Evolutionary conservation across 1,140 invertebrate genomes (phyloP).

Genomic region (Drosophila arizonae): DNA sequence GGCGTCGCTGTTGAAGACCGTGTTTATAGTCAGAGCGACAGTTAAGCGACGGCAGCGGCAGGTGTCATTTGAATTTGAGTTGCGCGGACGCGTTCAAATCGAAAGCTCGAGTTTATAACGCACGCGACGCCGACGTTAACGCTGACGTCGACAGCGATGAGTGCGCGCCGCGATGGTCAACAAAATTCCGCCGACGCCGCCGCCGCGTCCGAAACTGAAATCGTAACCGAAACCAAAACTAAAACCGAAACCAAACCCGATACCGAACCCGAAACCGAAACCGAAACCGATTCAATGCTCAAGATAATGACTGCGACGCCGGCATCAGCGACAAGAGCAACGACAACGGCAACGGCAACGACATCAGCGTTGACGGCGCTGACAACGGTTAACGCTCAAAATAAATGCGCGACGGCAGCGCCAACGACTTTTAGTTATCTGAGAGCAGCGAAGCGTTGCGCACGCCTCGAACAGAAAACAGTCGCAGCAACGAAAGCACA

Average conservation of each 20-base stretch:
- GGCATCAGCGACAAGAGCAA: constrained; percentile 34
- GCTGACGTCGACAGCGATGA: constrained; percentile 40
- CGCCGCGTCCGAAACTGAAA: constrained; percentile 46
- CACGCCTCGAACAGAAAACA: constrained; percentile 40
- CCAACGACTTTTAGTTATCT: constrained; percentile 78
- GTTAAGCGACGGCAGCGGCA: constrained; percentile 74
- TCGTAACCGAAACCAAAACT: constrained; percentile 1
- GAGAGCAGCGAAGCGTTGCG: constrained; percentile 69
- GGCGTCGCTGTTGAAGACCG: constrained; percentile 44
- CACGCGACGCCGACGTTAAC: constrained; percentile 20
- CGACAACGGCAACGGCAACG: constrained; percentile 27
- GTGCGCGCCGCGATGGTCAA: constrained; percentile 63
- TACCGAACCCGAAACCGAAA: constrained; percentile 35
- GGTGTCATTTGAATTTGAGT: constrained; percentile 71
- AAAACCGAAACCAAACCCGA: constrained; percentile 11
- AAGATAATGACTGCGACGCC: constrained; percentile 68
- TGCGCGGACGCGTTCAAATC: constrained; percentile 56
- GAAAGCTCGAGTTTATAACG: constrained; percentile 25
- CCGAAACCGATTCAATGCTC: constrained; percentile 56
- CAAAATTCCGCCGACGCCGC: constrained; percentile 20
- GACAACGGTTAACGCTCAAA: constrained; percentile 74
- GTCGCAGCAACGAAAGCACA: not conserved
- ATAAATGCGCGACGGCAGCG: constrained; percentile 75
- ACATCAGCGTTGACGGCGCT: constrained; percentile 12
- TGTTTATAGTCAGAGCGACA: constrained; percentile 49